Base-by-base conservation (phyloP, 1,140 invertebrate genomes). In the Aphelenchoides besseyi region DNA sequence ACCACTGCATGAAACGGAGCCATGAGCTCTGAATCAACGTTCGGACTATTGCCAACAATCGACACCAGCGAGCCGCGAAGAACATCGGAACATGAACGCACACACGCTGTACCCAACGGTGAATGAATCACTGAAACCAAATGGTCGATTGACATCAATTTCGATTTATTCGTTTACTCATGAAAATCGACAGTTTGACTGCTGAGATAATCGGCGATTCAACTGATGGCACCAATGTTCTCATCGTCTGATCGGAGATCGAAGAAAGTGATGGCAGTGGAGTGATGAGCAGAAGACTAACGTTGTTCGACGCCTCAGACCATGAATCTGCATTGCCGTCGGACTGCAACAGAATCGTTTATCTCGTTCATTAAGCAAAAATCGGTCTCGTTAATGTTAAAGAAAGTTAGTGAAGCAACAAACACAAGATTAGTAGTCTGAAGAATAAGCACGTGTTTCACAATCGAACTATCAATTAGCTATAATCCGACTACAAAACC, bases 81-180 rank as follows among this genome's bases (percentile, higher is more conserved):
- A 29, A 37, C 63, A 53, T 66, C 30, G n/a, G 63, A 41, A 3
- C 63, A 66, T 2, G 28, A 23, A 23, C 36, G 30, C 12, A 66
- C 63, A 30, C 63, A 66, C 26, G 63, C 63, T 12, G 36, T 1
- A 12, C 63, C 63, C 30, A 37, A 32, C 30, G 63, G 63, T n/a
- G 63, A 66, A 53, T 66, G 63, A 12, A 66, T 35, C 63, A 66
- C 63, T 66, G 23, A 1, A 61, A 61, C 16, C 30, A 61, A 61
- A 36, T 28, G 0, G 12, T 16, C n/a, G 12, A 35, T 23, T 66
- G 30, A 16, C 5, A 64, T 64, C 23, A 64, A 66, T 36, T 23
- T 3, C 9, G 3, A 23, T 35, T n/a, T 32, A 32, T 29, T n/a
- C 16, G 63, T n/a, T 35, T 66, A 66, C 63, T 66, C 63, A 66